phyloP scores from a whole-genome alignment of 1,140 invertebrate genomes.

The Zaprionus capensis region DNA sequence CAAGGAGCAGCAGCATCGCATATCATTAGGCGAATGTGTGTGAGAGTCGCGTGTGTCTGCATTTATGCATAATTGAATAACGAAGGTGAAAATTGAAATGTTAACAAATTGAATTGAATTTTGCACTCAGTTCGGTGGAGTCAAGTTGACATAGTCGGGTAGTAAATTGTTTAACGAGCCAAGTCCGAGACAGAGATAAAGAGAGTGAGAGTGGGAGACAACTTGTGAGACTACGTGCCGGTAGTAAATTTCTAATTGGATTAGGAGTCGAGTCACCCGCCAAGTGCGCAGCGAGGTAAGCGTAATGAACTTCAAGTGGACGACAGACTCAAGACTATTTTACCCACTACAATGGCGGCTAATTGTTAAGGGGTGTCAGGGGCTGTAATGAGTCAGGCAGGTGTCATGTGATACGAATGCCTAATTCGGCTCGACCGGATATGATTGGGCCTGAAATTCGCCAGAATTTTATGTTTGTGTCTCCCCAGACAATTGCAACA shows the following conservation, averaged over 20 bases:
- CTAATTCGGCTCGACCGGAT: slow-evolving; percentile 40
- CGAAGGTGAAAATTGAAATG: slow-evolving; percentile 82
- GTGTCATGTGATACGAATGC: slow-evolving; percentile 74
- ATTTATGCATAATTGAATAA: slow-evolving; percentile 75
- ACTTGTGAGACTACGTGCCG: slow-evolving; percentile 51
- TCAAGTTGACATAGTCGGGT: background rate
- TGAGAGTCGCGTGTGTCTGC: slow-evolving; percentile 33
- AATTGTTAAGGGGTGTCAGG: slow-evolving; percentile 23
- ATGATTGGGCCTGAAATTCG: slow-evolving; percentile 20
- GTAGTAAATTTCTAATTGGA: slow-evolving; percentile 73
- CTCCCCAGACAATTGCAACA: slow-evolving; percentile 27
- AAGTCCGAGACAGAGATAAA: slow-evolving; percentile 52
- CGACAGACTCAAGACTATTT: slow-evolving; percentile 11
- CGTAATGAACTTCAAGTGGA: slow-evolving; percentile 63
- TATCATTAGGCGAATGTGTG: slow-evolving; percentile 49
- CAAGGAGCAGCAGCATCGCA: slow-evolving; percentile 28
- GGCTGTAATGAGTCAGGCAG: slow-evolving; percentile 53
- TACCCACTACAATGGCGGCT: slow-evolving; percentile 33
- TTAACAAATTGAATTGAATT: slow-evolving; percentile 78
- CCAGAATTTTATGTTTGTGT: background rate
- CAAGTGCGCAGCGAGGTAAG: slow-evolving; percentile 53
- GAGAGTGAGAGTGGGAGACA: slow-evolving; percentile 5
- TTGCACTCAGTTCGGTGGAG: slow-evolving; percentile 39
- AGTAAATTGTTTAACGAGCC: slow-evolving; percentile 72
- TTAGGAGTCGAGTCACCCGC: slow-evolving; percentile 65